phyloP scores from a whole-genome alignment of 2,797 vertebrate genomes.

The Tiaroga cobitis region DNA sequence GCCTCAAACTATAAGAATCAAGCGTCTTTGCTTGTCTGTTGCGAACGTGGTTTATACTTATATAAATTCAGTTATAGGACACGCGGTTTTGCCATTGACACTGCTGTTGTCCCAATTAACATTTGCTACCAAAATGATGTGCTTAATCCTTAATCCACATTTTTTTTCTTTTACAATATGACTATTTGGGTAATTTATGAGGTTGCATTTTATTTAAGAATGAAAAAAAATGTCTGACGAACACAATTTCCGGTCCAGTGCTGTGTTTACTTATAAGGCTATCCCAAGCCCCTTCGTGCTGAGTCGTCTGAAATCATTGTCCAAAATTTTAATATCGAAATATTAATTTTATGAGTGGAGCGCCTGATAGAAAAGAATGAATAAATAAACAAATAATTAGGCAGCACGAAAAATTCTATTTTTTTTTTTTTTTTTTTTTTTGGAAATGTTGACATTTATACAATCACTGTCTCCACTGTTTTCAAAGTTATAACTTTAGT shows the following conservation, averaged over 20 bases:
- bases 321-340: background rate
- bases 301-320: background rate
- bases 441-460: constrained; percentile 13
- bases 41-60: too few species aligned
- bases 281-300: background rate
- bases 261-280: background rate
- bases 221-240: background rate
- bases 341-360: background rate
- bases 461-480: background rate
- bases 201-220: background rate
- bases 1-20: background rate
- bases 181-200: background rate
- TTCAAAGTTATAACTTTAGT: background rate
- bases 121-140: background rate
- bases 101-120: background rate
- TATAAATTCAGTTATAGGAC: too few species aligned
- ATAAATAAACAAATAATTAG: background rate
- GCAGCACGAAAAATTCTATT: background rate
- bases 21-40: background rate
- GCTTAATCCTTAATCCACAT: background rate
- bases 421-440: background rate
- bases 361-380: background rate
- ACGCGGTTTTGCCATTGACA: background rate
- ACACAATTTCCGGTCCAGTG: background rate
- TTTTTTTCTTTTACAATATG: background rate